A percentile compares a stretch with the other conserved stretches of the same genome.
Conservation (phyloP, 2,888 invertebrate genomes). For the Papilio gigon region DNA sequence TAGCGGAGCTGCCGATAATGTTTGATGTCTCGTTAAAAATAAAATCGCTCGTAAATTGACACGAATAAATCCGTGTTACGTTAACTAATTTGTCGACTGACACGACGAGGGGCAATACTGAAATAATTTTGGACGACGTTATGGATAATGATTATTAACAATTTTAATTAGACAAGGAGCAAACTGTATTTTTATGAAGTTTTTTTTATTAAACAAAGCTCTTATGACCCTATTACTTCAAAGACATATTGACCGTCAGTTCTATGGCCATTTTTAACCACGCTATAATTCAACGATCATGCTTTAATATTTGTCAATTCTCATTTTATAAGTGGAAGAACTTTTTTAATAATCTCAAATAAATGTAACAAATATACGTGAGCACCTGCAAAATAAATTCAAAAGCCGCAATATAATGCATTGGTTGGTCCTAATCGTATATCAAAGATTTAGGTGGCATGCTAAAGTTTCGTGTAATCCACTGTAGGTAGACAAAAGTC, state of each 20-base stretch:
- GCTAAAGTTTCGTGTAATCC: conserved; percentile 79
- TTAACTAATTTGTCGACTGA: conserved; percentile 79
- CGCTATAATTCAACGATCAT: neutral
- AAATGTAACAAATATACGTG: neutral
- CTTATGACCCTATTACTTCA: neutral
- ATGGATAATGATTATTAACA: conserved; percentile 65
- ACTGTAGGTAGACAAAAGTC: conserved; percentile 77
- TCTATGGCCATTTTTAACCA: neutral
- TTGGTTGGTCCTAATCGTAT: conserved; percentile 63
- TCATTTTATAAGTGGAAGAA: too few relatives aligned
- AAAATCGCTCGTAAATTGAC: conserved; percentile 75
- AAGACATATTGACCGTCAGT: too few relatives aligned
- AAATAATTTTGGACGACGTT: conserved; percentile 68
- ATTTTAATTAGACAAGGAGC: conserved; percentile 69
- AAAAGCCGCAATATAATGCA: conserved; percentile 53
- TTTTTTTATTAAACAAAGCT: neutral
- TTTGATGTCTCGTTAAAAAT: conserved; percentile 82
- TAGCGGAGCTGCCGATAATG: conserved; percentile 72
- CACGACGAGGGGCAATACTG: conserved; percentile 65
- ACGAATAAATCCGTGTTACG: conserved; percentile 67
- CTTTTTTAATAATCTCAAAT: neutral
- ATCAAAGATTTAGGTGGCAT: conserved; percentile 76
- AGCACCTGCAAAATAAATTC: neutral
- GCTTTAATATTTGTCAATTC: neutral
- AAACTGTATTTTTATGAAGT: conserved; percentile 23